Evolutionary conservation across 1,140 invertebrate genomes (phyloP), one percentile per base, ranked within the genome.

Genomic region (Drosophila biarmipes): DNA sequence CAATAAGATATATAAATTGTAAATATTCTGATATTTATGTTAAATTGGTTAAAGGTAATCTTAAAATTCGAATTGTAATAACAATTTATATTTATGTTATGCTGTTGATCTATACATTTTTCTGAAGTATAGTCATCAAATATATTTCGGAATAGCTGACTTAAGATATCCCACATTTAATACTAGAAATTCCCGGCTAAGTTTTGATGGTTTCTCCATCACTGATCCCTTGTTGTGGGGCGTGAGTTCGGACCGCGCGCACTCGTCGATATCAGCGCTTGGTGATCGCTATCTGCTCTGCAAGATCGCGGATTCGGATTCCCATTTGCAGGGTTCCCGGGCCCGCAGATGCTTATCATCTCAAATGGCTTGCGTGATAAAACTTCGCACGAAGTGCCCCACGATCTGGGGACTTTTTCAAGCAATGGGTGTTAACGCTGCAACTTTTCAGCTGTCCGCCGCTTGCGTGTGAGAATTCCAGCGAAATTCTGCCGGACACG

Each of bases 341-440:
- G 24, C 24, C 6, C 15, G 40, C 42, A 40, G 53, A 87, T 87
- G 75, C 82, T 78, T 87, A 87, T 87, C 82, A 58, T 11, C 48
- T 57, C 61, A 57, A 72, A 78, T 87, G 84, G 74, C 78, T 87
- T 66, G 82, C 82, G 82, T 87, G 82, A 89, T 87, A 87, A 87
- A 80, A 72, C 69, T 87, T 89, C 82, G 69, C 82, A 81, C 76
- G 82, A 86, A 87, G 61, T 62, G 67, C 73, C 27, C 45, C 45
- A 31, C 57, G 24, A 54, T 38, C 40, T n/a, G 57, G 34, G 29
- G 14, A 62, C 35, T 34, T 24, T 8, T 2, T 37, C 5, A 37
- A 5, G 24, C 29, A 62, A 69, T 86, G 82, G 82, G 82, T 86
- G 82, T 86, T 81, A 87, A 87, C 82, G 78, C 58, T 61, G 84